Evolutionary conservation across 2,113 vertebrate species (phyloP).

Genomic region (Peucedramus taeniatus): DNA sequence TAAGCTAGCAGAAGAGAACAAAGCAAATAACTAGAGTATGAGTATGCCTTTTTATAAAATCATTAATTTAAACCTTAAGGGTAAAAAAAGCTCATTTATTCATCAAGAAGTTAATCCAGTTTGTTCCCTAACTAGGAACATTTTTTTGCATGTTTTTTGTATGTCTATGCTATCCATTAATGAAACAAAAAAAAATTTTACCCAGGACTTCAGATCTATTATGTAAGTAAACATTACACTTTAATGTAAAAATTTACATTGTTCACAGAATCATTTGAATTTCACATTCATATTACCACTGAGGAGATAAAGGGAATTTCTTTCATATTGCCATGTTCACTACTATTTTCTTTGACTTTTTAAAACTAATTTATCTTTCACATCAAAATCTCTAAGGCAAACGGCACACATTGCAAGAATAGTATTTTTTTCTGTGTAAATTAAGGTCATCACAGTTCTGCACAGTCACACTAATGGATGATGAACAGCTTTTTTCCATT

Average conservation of each 20-base stretch:
- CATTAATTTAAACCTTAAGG: conserved; percentile 68
- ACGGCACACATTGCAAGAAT: not conserved
- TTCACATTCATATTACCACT: not conserved
- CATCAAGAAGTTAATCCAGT: conserved; percentile 17
- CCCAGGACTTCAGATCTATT: conserved; percentile 8
- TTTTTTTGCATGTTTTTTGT: not conserved
- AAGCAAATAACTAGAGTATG: conserved; percentile 23
- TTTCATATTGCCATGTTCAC: not conserved
- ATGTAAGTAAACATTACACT: conserved; percentile 36
- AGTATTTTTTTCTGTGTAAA: not conserved
- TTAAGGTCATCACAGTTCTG: not conserved
- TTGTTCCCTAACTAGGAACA: not conserved
- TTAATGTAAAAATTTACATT: conserved; percentile 10
- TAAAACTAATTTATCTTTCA: not conserved
- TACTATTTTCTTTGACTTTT: not conserved
- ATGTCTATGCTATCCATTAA: not conserved
- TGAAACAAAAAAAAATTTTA: conserved; percentile 16
- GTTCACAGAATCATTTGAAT: conserved; percentile 3
- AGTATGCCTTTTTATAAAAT: conserved; percentile 41
- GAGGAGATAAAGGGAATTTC: not conserved
- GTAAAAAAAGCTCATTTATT: conserved; percentile 57
- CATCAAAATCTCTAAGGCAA: not conserved
- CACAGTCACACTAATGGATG: not conserved
- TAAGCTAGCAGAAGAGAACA: conserved; percentile 22
- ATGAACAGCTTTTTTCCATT: not conserved